These are phyloP conservation scores for Atta cephalotes DNA, from an alignment of 1,140 invertebrate genomes.

Conservation along the genomic window DNA sequence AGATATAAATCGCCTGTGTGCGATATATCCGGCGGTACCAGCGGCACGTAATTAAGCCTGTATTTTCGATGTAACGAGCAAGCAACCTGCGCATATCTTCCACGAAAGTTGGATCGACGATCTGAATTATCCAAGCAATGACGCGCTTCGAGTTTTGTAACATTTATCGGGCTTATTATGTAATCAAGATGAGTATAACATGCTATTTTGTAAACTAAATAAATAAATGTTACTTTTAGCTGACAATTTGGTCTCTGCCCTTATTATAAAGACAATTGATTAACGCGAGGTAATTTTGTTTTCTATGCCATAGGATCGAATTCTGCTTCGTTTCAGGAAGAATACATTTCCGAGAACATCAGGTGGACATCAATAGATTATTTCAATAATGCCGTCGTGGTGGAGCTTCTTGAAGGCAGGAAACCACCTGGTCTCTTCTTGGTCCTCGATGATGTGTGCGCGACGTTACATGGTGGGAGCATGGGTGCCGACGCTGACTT, in stretches of 20 bases:
- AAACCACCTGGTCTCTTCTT: conserved; percentile 89
- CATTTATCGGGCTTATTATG: not conserved
- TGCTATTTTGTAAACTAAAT: not conserved
- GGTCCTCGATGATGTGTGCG: conserved; percentile 92
- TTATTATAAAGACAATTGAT: not conserved
- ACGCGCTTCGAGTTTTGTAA: conserved; percentile 13
- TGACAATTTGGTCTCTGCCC: not conserved
- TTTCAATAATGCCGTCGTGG: conserved; percentile 92
- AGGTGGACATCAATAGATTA: conserved; percentile 92
- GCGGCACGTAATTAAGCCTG: conserved; percentile 32
- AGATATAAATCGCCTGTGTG: conserved; percentile 52
- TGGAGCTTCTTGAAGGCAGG: conserved; percentile 90
- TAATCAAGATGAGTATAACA: not conserved
- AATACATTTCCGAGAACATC: conserved; percentile 91
- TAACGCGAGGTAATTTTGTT: not conserved
- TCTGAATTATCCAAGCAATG: conserved; percentile 18
- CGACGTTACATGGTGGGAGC: conserved; percentile 91
- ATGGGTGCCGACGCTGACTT: conserved; percentile 89
- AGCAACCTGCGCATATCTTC: conserved; percentile 20
- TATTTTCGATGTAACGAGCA: conserved; percentile 45
- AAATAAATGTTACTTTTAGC: not conserved
- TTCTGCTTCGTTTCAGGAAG: conserved; percentile 87
- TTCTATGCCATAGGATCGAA: not conserved
- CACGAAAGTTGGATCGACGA: conserved; percentile 38
- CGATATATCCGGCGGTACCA: conserved; percentile 19